A percentile compares a stretch with the other conserved stretches of the same genome.
These are phyloP conservation scores for Silurus lanzhouensis DNA, from an alignment of 2,797 vertebrate species.

Conservation along the genomic window DNA sequence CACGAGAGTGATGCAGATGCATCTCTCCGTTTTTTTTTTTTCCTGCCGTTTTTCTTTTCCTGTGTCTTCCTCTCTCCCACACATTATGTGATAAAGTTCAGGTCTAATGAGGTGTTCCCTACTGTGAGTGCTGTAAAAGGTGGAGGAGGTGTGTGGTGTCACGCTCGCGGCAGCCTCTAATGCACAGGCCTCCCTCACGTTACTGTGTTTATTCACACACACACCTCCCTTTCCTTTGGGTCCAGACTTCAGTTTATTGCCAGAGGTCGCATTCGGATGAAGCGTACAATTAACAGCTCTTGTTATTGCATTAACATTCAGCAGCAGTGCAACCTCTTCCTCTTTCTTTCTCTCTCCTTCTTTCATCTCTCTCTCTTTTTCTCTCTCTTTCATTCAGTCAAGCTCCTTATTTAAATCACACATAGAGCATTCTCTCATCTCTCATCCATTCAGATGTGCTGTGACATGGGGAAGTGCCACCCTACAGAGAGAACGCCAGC, in stretches of 20 bases:
- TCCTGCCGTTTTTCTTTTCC: constrained; percentile 19
- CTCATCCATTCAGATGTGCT: neutral
- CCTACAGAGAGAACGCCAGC: neutral
- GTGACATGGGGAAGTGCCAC: neutral
- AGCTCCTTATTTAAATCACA: constrained; percentile 28
- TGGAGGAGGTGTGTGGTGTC: constrained; percentile 19
- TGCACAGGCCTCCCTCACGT: neutral
- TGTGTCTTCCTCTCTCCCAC: constrained; percentile 8
- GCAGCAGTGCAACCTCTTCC: neutral
- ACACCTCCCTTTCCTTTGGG: neutral
- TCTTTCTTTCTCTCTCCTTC: neutral
- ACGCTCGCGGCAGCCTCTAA: neutral
- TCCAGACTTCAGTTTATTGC: neutral
- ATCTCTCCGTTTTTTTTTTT: constrained; percentile 7
- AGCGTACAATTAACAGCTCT: constrained; percentile 13
- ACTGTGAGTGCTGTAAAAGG: constrained; percentile 25
- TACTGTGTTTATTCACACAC: neutral
- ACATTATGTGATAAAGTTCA: constrained; percentile 40
- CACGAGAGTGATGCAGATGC: constrained; percentile 25
- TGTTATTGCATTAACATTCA: constrained; percentile 35
- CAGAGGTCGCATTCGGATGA: neutral
- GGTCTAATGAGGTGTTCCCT: constrained; percentile 52
- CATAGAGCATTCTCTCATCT: neutral
- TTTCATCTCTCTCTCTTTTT: too few relatives aligned
- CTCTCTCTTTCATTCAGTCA: neutral